Evolutionary conservation across 2,797 vertebrate species (phyloP).

Genomic region (Martes flavigula): DNA sequence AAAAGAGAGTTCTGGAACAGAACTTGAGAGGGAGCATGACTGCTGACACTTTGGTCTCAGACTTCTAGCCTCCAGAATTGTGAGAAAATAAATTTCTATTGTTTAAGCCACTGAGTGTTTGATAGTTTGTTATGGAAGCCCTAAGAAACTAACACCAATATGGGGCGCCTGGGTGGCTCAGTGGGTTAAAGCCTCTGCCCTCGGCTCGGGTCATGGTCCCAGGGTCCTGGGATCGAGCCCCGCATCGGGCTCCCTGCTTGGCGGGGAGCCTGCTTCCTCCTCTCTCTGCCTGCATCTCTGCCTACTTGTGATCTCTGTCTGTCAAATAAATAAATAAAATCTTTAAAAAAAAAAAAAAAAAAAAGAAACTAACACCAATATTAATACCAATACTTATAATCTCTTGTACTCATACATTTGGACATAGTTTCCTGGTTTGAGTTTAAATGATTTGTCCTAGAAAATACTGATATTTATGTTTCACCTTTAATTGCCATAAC

Average conservation of each 20-base stretch:
- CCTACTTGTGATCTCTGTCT: too few relatives aligned
- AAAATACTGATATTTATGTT: background rate
- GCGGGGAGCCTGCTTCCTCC: too few relatives aligned
- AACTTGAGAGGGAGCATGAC: background rate
- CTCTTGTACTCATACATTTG: background rate
- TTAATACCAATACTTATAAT: background rate
- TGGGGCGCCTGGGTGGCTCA: too few relatives aligned
- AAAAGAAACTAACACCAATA: background rate
- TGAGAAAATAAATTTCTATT: background rate
- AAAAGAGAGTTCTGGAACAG: background rate
- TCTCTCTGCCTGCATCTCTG: too few relatives aligned
- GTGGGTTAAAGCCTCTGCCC: too few relatives aligned
- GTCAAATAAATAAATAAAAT: too few relatives aligned
- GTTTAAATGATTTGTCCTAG: background rate
- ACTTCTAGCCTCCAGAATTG: background rate
- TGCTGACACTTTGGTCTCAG: background rate
- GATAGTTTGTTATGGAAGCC: background rate
- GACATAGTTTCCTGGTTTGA: background rate
- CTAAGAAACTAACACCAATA: background rate
- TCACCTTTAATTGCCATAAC: background rate
- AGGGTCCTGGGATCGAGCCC: too few relatives aligned
- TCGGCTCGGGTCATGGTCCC: too few relatives aligned
- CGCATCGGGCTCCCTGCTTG: too few relatives aligned
- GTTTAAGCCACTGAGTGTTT: background rate
- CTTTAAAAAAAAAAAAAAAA: too few relatives aligned